Percentiles rank a stretch among this genome's conserved stretches.
These are phyloP conservation scores for Pogoniulus pusillus DNA, from an alignment of 2,797 vertebrate genomes.

Conservation along the genomic window DNA sequence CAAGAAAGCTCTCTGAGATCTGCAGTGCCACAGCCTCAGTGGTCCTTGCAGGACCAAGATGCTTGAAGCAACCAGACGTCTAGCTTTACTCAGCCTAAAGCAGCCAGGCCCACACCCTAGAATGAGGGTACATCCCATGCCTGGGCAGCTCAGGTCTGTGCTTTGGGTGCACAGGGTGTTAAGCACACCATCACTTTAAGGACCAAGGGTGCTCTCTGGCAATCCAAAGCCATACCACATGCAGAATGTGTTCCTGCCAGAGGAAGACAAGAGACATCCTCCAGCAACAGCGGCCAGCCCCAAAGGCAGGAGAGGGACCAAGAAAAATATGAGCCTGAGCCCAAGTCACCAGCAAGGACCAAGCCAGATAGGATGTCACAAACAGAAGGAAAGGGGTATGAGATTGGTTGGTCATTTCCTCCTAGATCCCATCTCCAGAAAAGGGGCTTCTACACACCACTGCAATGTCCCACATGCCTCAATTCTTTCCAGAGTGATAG, in stretches of 20 bases:
- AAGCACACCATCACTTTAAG: too few relatives aligned
- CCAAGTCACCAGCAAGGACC: neutral
- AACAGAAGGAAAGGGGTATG: neutral
- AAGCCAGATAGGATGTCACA: neutral
- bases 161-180: too few relatives aligned
- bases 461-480: neutral
- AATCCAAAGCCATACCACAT: neutral
- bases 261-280: neutral
- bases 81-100: neutral
- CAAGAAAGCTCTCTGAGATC: neutral
- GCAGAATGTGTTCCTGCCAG: neutral
- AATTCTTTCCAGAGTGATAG: fast-evolving
- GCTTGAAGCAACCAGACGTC: fast-evolving
- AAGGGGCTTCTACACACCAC: neutral
- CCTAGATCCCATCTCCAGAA: neutral
- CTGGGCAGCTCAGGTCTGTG: neutral
- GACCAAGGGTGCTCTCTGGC: fast-evolving
- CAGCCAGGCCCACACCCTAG: neutral
- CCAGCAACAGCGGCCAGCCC: neutral
- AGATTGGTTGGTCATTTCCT: neutral
- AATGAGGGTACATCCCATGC: neutral
- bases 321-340: neutral
- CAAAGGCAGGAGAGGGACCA: neutral
- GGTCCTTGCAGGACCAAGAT: neutral
- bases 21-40: neutral